Evolutionary conservation across 2,888 invertebrate species (phyloP).

Genomic region (Sarcophaga caerulescens): DNA sequence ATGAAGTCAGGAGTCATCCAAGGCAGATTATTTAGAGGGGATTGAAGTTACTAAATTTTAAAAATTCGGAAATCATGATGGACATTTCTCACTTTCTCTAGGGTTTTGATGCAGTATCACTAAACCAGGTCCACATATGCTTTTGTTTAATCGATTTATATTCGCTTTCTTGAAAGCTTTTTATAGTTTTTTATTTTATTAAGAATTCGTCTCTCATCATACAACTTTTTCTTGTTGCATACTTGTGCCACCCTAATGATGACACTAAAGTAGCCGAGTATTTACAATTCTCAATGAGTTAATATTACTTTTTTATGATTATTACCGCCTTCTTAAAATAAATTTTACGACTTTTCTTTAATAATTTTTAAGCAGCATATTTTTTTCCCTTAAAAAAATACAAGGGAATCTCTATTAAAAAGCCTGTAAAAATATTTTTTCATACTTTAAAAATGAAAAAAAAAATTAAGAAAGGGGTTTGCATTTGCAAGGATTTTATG

Average conservation of each 20-base stretch:
- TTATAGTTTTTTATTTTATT: too few species aligned
- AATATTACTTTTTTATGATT: constrained; percentile 64
- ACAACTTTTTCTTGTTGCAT: not conserved
- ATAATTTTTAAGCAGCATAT: constrained; percentile 43
- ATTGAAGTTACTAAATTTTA: too few species aligned
- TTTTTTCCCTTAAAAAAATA: not conserved
- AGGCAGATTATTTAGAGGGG: too few species aligned
- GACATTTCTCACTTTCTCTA: too few species aligned
- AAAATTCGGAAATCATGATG: too few species aligned
- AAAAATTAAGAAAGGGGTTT: constrained; percentile 31
- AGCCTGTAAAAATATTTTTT: constrained; percentile 29
- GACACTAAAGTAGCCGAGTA: not conserved
- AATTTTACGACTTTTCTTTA: constrained; percentile 53
- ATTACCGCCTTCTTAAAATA: constrained; percentile 38
- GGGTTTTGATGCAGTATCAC: too few species aligned
- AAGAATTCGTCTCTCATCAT: too few species aligned
- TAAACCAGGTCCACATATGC: too few species aligned
- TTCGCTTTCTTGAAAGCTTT: too few species aligned
- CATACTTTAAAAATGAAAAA: not conserved
- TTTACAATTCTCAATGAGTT: constrained; percentile 54
- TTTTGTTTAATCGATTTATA: too few species aligned
- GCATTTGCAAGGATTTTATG: constrained; percentile 42
- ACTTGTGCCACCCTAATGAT: not conserved
- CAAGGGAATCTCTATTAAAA: constrained; percentile 9
- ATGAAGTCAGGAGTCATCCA: too few species aligned